Base-by-base conservation (phyloP, 2,888 invertebrate genomes). In the Tetanocera ferruginea region DNA sequence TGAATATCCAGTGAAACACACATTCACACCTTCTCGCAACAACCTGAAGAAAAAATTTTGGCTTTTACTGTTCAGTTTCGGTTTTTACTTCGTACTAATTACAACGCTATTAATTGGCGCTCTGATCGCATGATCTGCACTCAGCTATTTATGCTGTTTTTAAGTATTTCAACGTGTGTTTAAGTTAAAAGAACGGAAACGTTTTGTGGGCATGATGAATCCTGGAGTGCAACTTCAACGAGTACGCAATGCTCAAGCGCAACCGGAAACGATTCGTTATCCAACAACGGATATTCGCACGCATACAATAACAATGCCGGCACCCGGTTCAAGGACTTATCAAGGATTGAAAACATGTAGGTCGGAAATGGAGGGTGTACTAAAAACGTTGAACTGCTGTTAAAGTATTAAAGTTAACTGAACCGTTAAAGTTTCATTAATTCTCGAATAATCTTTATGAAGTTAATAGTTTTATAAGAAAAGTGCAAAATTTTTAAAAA, bases 261-360 rank as follows among this genome's bases (percentile, higher is more conserved):
- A 77, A 31, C 76, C 80, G 73, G 82, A 81, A 77, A 72, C 71
- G 5, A 81, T 76, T 67, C 72, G 79, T 43, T 83, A 81, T 78
- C 81, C 82, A 0, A 77, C 83, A 34, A 84, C 85, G 37, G 86
- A 85, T 80, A 66, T 84, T n/a, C 85, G 83, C 6, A 72, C 82
- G 3, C 85, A 84, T 60, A 67, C 86, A 5, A 80, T 81, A 23
- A 78, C 74, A 23, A 79, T 80, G 73, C 66, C 82, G 49, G 19
- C 77, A 5, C 80, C 79, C 64, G 81, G 79, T 52, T 70, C 83
- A 8, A 84, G 85, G 77, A 84, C 83, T 17, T 86, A 87, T 82
- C 85, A 85, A 28, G 86, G 85, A 62, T 82, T 86, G 25, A 83
- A 87, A 78, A 86, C 87, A 52, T 87, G 87, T 87, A 84, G 80